phyloP scores from a whole-genome alignment of 1,140 invertebrate species.

The Monomorium pharaonis region DNA sequence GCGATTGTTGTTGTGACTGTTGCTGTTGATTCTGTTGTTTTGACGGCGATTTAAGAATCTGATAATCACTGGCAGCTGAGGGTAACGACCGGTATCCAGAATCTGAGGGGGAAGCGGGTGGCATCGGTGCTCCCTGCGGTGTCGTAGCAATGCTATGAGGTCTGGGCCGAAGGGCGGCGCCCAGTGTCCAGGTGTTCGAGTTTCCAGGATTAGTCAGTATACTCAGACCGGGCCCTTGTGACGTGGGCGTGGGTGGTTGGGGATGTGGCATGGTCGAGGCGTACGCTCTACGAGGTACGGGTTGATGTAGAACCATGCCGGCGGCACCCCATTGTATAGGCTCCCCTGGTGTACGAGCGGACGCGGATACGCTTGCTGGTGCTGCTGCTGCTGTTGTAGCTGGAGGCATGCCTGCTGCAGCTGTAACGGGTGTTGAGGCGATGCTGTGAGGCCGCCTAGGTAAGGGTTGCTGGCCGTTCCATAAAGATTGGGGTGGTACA shows the following conservation, averaged over 20 bases:
- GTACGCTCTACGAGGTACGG: constrained; percentile 80
- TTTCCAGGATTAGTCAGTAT: constrained; percentile 74
- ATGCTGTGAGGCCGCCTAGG: constrained; percentile 83
- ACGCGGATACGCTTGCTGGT: constrained; percentile 68
- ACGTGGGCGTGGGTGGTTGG: constrained; percentile 83
- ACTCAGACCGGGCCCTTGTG: constrained; percentile 76
- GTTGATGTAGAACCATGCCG: constrained; percentile 81
- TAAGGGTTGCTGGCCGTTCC: constrained; percentile 83
- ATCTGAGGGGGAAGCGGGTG: constrained; percentile 84
- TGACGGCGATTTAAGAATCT: constrained; percentile 85
- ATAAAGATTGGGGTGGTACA: constrained; percentile 81
- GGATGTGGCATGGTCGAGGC: constrained; percentile 83
- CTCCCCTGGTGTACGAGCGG: constrained; percentile 77
- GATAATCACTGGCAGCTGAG: constrained; percentile 87
- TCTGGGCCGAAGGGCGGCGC: constrained; percentile 71
- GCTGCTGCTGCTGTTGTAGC: constrained; percentile 74
- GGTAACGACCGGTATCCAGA: constrained; percentile 86
- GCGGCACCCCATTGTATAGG: constrained; percentile 80
- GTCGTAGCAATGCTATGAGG: constrained; percentile 83
- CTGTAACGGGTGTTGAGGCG: constrained; percentile 81
- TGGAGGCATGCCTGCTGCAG: constrained; percentile 71
- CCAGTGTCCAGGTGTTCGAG: constrained; percentile 82
- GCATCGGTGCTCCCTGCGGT: constrained; percentile 71
- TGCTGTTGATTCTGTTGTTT: constrained; percentile 73
- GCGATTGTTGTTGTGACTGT: constrained; percentile 56